These are phyloP conservation scores for Dicerorhinus sumatrensis DNA, from an alignment of 2,113 vertebrate genomes.

Conservation along the genomic window DNA sequence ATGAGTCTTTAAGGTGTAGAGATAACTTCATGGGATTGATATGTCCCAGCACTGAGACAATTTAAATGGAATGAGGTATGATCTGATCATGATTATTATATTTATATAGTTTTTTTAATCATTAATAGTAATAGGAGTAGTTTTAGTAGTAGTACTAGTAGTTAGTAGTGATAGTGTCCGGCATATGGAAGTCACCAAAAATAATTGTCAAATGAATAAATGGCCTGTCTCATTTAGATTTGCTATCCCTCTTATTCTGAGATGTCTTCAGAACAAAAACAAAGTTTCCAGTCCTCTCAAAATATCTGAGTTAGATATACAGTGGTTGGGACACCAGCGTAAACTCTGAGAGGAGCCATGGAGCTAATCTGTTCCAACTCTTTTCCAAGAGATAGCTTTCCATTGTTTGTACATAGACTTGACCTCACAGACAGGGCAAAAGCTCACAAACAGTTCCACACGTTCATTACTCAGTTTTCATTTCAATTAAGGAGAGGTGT, in stretches of 20 bases:
- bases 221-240: not conserved
- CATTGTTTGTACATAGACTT: not conserved
- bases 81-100: not conserved
- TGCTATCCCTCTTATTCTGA: not conserved
- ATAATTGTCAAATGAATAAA: conserved; percentile 20
- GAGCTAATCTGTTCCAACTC: not conserved
- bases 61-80: not conserved
- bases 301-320: not conserved
- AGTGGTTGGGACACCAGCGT: not conserved
- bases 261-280: not conserved
- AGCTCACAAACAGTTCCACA: not conserved
- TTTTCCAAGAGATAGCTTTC: not conserved
- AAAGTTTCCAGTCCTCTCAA: not conserved
- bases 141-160: not conserved
- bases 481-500: not conserved
- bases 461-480: not conserved
- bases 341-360: not conserved
- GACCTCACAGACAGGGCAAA: not conserved
- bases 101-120: not conserved
- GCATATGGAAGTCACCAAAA: not conserved
- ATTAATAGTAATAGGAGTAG: not conserved
- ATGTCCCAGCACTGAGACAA: not conserved
- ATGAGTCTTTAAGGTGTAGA: not conserved
- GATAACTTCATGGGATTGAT: not conserved
- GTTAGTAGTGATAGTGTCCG: not conserved